Conservation (phyloP, 2,888 invertebrate species). For the Pheosia tremula region DNA sequence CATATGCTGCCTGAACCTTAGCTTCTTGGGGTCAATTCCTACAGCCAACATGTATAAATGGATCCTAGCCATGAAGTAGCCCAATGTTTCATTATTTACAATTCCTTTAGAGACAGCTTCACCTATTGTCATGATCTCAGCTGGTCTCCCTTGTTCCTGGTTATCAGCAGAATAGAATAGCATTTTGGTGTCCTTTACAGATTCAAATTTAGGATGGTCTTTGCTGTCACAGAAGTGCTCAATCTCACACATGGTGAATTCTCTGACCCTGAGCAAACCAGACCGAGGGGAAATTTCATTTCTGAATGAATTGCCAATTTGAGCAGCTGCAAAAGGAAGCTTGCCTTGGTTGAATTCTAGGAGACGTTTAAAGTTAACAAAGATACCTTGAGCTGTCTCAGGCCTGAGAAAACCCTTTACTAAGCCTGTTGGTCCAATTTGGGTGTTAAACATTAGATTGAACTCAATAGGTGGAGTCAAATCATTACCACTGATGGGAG, state of each 20-base stretch:
- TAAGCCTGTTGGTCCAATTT: slow-evolving; percentile 98
- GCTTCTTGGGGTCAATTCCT: slow-evolving; percentile 93
- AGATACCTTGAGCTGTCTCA: slow-evolving; percentile 99
- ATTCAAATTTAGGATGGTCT: slow-evolving; percentile 94
- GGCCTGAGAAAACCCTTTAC: slow-evolving; percentile 98
- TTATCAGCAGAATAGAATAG: slow-evolving; percentile 97
- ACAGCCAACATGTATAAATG: slow-evolving; percentile 94
- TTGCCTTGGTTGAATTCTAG: slow-evolving; percentile 98
- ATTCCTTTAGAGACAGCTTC: slow-evolving; percentile 94
- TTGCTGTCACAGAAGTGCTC: slow-evolving; percentile 99
- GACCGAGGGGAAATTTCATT: slow-evolving; percentile 99
- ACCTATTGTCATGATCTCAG: slow-evolving; percentile 91
- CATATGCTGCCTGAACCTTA: slow-evolving; percentile 99
- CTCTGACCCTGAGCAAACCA: slow-evolving; percentile 96
- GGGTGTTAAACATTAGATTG: slow-evolving; percentile 99
- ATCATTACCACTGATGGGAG: slow-evolving; percentile 97
- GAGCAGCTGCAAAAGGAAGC: slow-evolving; percentile 98
- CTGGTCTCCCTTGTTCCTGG: slow-evolving; percentile 98
- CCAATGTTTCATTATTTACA: slow-evolving; percentile 98
- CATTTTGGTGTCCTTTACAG: slow-evolving; percentile 90
- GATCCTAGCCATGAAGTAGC: slow-evolving; percentile 98
- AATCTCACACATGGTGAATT: slow-evolving; percentile 99
- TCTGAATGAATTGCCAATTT: slow-evolving; percentile 99
- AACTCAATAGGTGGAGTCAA: slow-evolving; percentile 98
- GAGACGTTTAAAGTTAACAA: slow-evolving; percentile 99